A percentile compares a stretch with the other conserved stretches of the same genome.
phyloP scores from a whole-genome alignment of 2,113 vertebrate species.

The Microcebus lehilahytsara region DNA sequence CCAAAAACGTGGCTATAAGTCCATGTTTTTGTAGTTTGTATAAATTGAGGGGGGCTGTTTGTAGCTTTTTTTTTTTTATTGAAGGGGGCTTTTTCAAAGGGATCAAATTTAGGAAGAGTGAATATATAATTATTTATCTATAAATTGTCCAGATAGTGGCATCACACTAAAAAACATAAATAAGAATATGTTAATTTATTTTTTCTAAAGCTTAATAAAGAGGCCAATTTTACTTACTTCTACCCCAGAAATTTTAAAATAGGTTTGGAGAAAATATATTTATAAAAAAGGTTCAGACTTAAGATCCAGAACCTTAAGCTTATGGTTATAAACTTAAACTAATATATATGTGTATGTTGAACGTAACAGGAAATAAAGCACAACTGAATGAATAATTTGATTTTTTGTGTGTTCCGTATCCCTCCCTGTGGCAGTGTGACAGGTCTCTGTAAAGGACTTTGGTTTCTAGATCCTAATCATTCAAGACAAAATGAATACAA shows the following conservation, averaged over 20 bases:
- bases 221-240: neutral
- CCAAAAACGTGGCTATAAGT: neutral
- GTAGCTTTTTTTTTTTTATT: too few species aligned
- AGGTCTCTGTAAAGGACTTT: neutral
- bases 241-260: conserved; percentile 27
- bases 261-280: neutral
- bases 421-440: neutral
- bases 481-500: neutral
- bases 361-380: neutral
- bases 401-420: neutral
- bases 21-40: neutral
- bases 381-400: neutral
- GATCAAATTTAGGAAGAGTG: neutral
- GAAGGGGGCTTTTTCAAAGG: neutral
- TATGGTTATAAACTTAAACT: neutral
- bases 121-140: neutral
- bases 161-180: neutral
- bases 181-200: neutral
- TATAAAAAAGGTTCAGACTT: neutral
- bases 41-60: neutral
- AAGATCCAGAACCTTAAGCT: neutral
- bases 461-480: conserved; percentile 26
- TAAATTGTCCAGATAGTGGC: neutral
- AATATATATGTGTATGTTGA: neutral
- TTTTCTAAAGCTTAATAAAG: neutral